phyloP scores from a whole-genome alignment of 2,797 vertebrate species.

The Leptodactylus fallax region DNA sequence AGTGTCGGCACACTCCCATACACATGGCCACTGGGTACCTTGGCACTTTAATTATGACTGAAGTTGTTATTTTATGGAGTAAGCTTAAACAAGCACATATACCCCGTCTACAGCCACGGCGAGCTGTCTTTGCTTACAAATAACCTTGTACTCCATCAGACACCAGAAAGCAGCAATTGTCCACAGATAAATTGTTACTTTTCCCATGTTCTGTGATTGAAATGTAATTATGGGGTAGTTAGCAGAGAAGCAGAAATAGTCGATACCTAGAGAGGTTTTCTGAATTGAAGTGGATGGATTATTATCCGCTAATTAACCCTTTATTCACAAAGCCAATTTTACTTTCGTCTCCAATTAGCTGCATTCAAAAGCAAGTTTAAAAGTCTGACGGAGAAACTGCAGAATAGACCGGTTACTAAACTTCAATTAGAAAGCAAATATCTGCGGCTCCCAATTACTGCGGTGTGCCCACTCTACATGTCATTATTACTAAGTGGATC shows the following conservation, averaged over 20 bases:
- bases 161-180: slow-evolving; percentile 27
- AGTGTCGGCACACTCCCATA: no score
- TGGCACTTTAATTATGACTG: neutral
- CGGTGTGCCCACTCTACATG: neutral
- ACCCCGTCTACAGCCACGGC: neutral
- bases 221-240: slow-evolving; percentile 40
- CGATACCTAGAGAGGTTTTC: slow-evolving; percentile 41
- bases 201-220: slow-evolving; percentile 36
- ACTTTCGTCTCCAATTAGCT: slow-evolving; percentile 36
- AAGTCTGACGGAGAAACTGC: neutral
- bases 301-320: slow-evolving; percentile 46
- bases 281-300: slow-evolving; percentile 43
- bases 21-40: no score
- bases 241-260: slow-evolving; percentile 29
- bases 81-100: neutral
- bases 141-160: slow-evolving; percentile 16
- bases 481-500: neutral
- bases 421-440: neutral
- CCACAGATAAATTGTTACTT: slow-evolving; percentile 39
- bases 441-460: slow-evolving; percentile 15
- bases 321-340: neutral
- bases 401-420: neutral
- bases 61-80: neutral
- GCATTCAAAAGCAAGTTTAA: neutral
- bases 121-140: neutral